Evolutionary conservation across 2,888 invertebrate genomes (phyloP).

Genomic region (Ichneumoninae sp.): DNA sequence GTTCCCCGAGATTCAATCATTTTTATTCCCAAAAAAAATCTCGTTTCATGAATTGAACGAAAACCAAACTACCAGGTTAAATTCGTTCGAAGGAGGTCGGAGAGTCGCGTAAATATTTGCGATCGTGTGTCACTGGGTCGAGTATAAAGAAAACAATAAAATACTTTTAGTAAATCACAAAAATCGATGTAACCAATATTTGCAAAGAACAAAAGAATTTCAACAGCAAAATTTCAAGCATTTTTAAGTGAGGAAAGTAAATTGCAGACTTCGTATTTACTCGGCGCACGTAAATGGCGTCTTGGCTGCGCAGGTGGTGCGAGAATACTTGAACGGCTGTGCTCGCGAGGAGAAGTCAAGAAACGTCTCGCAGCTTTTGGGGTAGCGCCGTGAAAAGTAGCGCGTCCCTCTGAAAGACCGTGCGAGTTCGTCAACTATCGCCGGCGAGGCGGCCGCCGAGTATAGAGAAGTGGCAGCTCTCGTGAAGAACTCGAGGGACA

Average conservation of each 20-base stretch:
- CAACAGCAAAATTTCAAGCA: neutral
- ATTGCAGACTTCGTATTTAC: neutral
- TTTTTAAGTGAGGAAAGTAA: neutral
- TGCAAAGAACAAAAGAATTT: neutral
- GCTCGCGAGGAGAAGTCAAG: neutral
- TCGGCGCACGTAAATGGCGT: neutral
- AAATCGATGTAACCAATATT: neutral
- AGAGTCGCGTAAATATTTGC: neutral
- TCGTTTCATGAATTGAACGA: neutral
- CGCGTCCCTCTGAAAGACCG: neutral
- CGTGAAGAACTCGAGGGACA: conserved; percentile 2
- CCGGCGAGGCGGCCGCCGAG: conserved; percentile 1
- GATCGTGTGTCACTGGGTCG: neutral
- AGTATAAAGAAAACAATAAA: neutral
- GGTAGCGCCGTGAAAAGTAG: neutral
- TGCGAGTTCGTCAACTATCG: neutral
- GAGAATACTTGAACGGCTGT: neutral
- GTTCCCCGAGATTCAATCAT: neutral
- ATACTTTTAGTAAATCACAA: neutral
- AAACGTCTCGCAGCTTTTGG: neutral
- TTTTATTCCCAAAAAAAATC: neutral
- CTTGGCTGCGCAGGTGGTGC: neutral
- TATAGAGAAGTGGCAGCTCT: neutral
- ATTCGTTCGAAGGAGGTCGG: neutral
- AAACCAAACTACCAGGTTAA: neutral